Percentiles rank a stretch among this genome's conserved stretches.
Evolutionary conservation across 2,113 vertebrate species (phyloP).

Genomic region (Eptesicus fuscus): DNA sequence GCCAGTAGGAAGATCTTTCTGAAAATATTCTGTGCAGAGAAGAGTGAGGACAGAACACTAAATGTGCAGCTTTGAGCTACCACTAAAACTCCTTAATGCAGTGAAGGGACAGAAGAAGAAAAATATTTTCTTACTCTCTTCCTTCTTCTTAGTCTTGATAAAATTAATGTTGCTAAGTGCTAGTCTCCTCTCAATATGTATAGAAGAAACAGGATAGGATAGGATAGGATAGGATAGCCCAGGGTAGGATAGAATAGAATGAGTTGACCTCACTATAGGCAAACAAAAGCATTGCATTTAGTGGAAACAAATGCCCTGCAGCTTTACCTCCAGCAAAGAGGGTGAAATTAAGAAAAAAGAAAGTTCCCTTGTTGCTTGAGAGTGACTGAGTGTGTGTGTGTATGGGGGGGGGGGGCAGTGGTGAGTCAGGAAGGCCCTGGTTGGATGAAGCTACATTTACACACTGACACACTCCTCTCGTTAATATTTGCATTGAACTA

Average conservation of each 20-base stretch:
- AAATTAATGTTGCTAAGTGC: constrained; percentile 26
- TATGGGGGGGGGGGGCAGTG: not conserved
- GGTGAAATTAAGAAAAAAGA: not conserved
- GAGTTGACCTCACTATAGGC: not conserved
- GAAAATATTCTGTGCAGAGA: not conserved
- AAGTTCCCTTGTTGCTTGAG: not conserved
- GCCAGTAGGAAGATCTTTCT: not conserved
- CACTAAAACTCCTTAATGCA: not conserved
- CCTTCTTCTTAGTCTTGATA: not conserved
- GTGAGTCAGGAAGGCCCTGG: not conserved
- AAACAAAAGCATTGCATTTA: not conserved
- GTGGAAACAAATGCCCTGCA: not conserved
- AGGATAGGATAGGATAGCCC: no score
- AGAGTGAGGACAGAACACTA: not conserved
- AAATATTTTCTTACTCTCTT: not conserved
- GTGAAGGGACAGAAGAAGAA: not conserved
- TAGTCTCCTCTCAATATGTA: not conserved
- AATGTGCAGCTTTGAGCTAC: not conserved
- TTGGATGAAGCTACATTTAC: constrained; percentile 34
- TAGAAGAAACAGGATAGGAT: not conserved
- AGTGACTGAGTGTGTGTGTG: not conserved
- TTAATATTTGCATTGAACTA: constrained; percentile 73
- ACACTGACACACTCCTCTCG: constrained; percentile 38
- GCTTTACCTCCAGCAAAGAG: constrained; percentile 7
- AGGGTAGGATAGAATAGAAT: not conserved